Base-by-base conservation (phyloP, 2,113 vertebrate species). In the Myotis lucifugus region DNA sequence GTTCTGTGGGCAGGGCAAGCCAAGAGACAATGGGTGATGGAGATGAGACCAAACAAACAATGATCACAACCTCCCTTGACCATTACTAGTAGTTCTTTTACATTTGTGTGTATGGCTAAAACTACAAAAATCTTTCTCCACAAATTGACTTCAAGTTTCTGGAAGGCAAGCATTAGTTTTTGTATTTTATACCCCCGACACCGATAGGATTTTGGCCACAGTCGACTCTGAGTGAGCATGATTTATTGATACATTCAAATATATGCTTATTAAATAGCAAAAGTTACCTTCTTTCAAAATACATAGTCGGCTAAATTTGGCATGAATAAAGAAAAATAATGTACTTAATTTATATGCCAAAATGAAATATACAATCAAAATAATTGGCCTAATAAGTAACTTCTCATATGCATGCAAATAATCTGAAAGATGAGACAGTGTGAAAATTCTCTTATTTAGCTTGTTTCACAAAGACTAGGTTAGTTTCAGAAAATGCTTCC, bases 261-360 rank as follows among this genome's bases (percentile, higher is more conserved):
- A 7, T 89, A 29, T 64, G 25, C 8, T 70, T 95, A 91, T 93
- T 83, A 82, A 95, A n/a, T 66, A 94, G n/a, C 32, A 93, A 79
- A 85, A 73, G 1, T 61, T 88, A 52, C 54, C 61, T 86, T 91
- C 27, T 73, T 82, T 93, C 19, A 95, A 78, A 86, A n/a, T 73
- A 21, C 37, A 9, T 61, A 73, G 69, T 87, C 90, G 67, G 56
- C 32, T 79, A 78, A 95, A 64, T 90, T 5, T 61, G 18, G 48
- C 32, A 84, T 40, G 70, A 77, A 95, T 29, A n/a, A 79, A 66
- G n/a, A 67, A 94, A 92, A 79, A 29, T 29, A 74, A 83, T 66
- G 2, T 4, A 59, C 29, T 79, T 93, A 52, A 84, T 72, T 92
- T 84, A 67, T 42, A 61, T 40, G 25, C 48, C 52, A 78, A 79